Percentiles rank a stretch among this genome's conserved stretches.
phyloP scores from a whole-genome alignment of 2,888 invertebrate genomes.

The Hipparchia sbordonii region DNA sequence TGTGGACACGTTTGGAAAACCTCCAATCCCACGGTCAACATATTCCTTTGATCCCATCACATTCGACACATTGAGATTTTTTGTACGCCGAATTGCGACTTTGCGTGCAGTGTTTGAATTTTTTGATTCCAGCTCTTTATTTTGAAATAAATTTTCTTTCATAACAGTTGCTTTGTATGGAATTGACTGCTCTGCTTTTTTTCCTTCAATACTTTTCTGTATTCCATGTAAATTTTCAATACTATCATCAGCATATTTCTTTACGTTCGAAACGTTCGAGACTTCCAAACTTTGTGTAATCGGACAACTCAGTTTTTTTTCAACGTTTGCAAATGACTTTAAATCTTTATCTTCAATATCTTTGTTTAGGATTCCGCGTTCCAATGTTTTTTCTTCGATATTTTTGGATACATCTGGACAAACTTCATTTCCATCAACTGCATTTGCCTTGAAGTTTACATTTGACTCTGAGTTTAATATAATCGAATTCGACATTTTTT shows the following conservation, averaged over 20 bases:
- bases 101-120: background rate
- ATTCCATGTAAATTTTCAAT: background rate
- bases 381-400: background rate
- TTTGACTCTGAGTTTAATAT: background rate
- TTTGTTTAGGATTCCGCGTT: background rate
- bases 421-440: background rate
- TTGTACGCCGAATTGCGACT: background rate
- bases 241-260: background rate
- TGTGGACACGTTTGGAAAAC: background rate
- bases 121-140: background rate
- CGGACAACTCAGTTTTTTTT: too few species aligned
- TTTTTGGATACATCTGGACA: background rate
- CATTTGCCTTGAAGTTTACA: background rate
- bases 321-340: background rate
- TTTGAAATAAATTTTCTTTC: background rate
- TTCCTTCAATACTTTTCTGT: background rate
- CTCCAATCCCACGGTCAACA: background rate
- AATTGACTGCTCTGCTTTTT: background rate
- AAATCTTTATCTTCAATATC: background rate
- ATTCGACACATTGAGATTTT: background rate
- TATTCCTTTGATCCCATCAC: background rate
- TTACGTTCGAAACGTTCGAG: background rate
- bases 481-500: background rate
- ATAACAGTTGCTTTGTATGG: background rate
- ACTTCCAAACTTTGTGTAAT: background rate